phyloP scores from a whole-genome alignment of 2,113 vertebrate species.

The Beaufortia kweichowensis region DNA sequence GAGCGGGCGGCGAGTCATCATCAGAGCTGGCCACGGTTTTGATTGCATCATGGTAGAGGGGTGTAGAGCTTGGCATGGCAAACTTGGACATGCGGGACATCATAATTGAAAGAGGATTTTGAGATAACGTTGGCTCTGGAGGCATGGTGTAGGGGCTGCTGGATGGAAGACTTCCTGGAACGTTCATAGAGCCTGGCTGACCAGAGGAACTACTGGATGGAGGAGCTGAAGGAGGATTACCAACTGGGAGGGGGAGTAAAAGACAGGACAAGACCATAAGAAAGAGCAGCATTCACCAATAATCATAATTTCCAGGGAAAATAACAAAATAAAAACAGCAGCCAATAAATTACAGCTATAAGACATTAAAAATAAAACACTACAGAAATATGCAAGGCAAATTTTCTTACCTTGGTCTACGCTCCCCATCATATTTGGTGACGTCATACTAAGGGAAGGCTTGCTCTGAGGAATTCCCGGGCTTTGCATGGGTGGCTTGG shows the following conservation, averaged over 20 bases:
- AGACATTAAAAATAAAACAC: not conserved
- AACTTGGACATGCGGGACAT: conserved; percentile 99
- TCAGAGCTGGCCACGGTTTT: conserved; percentile 99
- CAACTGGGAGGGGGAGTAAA: conserved; percentile 71
- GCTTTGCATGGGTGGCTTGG: conserved; percentile 96
- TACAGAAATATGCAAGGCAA: not conserved
- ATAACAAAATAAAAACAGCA: not conserved
- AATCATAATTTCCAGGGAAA: not conserved
- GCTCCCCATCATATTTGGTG: conserved; percentile 92
- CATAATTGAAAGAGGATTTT: conserved; percentile 99
- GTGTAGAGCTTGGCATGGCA: conserved; percentile 98
- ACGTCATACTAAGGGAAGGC: conserved; percentile 90
- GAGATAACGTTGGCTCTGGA: conserved; percentile 94
- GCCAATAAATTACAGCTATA: not conserved
- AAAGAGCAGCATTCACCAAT: not conserved
- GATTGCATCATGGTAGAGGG: conserved; percentile 98
- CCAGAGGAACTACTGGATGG: conserved; percentile 85
- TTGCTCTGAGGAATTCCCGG: conserved; percentile 95
- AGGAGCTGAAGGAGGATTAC: conserved; percentile 84
- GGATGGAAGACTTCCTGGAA: conserved; percentile 87
- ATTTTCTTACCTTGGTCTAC: conserved; percentile 85
- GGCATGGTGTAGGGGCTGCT: conserved; percentile 96
- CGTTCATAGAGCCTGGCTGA: conserved; percentile 72
- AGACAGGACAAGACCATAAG: not conserved
- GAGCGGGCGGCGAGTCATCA: conserved; percentile 95